Evolutionary conservation across 2,888 invertebrate genomes (phyloP).

Genomic region (Calameuta pallipes): DNA sequence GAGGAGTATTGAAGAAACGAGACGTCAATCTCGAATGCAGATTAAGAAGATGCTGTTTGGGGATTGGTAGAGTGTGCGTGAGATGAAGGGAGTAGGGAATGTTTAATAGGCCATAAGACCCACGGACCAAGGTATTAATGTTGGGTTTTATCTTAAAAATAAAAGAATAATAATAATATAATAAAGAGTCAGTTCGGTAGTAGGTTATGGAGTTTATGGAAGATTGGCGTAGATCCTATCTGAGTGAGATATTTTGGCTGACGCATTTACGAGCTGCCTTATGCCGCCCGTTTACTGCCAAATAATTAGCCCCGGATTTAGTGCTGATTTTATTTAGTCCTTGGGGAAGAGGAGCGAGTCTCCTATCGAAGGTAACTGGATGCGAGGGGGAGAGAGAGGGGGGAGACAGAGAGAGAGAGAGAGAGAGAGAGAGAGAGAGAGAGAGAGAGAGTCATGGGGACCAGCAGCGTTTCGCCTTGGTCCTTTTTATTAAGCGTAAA

Average conservation of each 20-base stretch:
- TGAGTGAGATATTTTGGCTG: constrained; percentile 48
- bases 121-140: no score
- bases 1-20: no score
- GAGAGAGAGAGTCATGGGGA: constrained; percentile 31
- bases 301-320: constrained; percentile 64
- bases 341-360: constrained; percentile 20
- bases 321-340: constrained; percentile 54
- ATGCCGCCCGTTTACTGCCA: constrained; percentile 53
- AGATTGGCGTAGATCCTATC: constrained; percentile 46
- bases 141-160: no score
- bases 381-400: constrained; percentile 3
- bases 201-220: constrained; percentile 54
- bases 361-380: constrained; percentile 41
- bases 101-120: no score
- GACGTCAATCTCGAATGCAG: no score
- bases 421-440: constrained; percentile 21
- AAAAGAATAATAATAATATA: no score
- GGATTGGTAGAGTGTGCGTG: no score
- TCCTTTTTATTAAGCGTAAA: constrained; percentile 62
- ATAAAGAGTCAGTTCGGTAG: neutral
- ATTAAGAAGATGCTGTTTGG: no score
- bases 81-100: no score
- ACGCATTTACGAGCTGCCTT: constrained; percentile 51
- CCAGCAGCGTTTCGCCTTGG: constrained; percentile 35
- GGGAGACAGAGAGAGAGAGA: constrained; percentile 14